phyloP scores from a whole-genome alignment of 2,888 invertebrate genomes.

The Poecilus cupreus region DNA sequence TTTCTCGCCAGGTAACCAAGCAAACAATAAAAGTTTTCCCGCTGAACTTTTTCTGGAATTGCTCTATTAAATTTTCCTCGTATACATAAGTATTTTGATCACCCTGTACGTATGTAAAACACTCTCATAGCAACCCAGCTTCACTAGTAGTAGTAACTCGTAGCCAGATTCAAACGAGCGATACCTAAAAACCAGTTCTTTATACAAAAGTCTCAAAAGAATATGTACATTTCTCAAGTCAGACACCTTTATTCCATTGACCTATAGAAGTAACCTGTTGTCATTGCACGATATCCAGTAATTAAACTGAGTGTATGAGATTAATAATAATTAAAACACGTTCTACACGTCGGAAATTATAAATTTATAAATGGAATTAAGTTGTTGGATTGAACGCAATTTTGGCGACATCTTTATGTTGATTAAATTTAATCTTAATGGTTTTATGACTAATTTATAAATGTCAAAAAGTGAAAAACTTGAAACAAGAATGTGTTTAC shows the following conservation, averaged over 20 bases:
- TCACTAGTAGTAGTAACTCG: too few species aligned
- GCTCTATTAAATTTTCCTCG: too few species aligned
- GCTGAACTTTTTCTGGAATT: too few species aligned
- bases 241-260: constrained; percentile 9
- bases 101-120: background rate
- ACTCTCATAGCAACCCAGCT: background rate
- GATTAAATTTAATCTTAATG: constrained; percentile 7
- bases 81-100: background rate
- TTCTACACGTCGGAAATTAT: background rate
- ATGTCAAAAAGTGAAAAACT: background rate
- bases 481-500: background rate
- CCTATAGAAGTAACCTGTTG: constrained; percentile 28
- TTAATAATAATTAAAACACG: constrained; percentile 16
- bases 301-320: constrained; percentile 9
- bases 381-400: background rate
- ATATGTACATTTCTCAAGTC: background rate
- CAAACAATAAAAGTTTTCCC: too few species aligned
- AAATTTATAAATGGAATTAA: background rate
- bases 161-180: constrained; percentile 3
- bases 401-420: background rate
- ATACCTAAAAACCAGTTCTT: constrained; percentile 22
- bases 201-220: background rate
- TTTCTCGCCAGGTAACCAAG: too few species aligned
- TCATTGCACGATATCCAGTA: background rate
- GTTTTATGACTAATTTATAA: constrained; percentile 20